A percentile compares a stretch with the other conserved stretches of the same genome.
These are phyloP conservation scores for Ichneumon xanthorius DNA, from an alignment of 2,888 invertebrate species.

Conservation along the genomic window DNA sequence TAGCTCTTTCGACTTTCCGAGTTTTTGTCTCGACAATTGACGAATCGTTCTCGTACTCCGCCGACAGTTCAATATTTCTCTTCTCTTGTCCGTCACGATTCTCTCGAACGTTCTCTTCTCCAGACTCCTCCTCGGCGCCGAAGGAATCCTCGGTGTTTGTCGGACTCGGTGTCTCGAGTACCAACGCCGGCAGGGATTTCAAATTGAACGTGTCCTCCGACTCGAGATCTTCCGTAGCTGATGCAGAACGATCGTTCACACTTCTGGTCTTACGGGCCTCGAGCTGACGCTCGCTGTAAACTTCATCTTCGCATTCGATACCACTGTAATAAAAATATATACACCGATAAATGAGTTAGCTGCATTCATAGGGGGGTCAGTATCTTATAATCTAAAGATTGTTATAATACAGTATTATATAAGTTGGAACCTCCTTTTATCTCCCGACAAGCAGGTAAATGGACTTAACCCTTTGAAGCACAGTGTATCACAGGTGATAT, in stretches of 20 bases:
- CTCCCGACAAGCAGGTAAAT: too few species aligned
- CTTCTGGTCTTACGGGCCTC: conserved; percentile 78
- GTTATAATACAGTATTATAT: background rate
- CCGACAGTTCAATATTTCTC: background rate
- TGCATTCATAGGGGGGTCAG: conserved; percentile 18
- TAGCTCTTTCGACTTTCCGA: conserved; percentile 57
- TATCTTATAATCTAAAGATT: conserved; percentile 1
- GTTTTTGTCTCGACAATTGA: conserved; percentile 13
- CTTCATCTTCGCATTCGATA: conserved; percentile 92
- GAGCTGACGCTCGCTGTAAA: conserved; percentile 89
- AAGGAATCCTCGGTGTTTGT: conserved; percentile 53
- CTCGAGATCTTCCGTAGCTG: conserved; percentile 52
- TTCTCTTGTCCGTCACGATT: background rate
- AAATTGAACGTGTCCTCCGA: conserved; percentile 41
- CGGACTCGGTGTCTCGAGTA: conserved; percentile 61
- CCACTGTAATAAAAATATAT: conserved; percentile 87
- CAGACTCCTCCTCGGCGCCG: conserved; percentile 33
- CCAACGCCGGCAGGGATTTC: conserved; percentile 57
- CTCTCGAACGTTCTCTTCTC: conserved; percentile 3
- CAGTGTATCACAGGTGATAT: too few species aligned
- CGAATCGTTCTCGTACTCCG: conserved; percentile 24
- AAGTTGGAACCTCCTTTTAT: too few species aligned
- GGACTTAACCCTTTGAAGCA: too few species aligned
- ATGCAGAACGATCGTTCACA: conserved; percentile 57
- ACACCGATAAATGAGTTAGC: conserved; percentile 52